Evolutionary conservation across 2,113 vertebrate species (phyloP).

Genomic region (Vulpes ferrilata): DNA sequence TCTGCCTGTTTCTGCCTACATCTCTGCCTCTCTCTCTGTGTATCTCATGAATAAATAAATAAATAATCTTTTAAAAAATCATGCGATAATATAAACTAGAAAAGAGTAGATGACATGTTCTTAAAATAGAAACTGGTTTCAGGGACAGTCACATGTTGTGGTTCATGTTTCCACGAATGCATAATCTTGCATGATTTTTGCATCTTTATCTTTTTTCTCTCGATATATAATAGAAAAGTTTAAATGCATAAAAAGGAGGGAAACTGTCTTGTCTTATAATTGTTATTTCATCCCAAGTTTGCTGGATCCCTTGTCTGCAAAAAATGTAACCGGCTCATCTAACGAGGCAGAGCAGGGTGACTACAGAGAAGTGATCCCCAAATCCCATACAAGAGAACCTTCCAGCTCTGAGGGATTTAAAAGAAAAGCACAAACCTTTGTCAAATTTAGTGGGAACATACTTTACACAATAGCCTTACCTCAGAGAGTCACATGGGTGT

Average conservation of each 20-base stretch:
- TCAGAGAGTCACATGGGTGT: not conserved
- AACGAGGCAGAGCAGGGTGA: not conserved
- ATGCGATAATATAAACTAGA: not conserved
- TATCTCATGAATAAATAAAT: too few species aligned
- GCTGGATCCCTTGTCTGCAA: not conserved
- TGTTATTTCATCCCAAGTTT: not conserved
- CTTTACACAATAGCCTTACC: not conserved
- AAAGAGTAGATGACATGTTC: not conserved
- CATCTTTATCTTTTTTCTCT: not conserved
- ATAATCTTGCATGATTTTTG: not conserved
- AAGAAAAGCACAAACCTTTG: not conserved
- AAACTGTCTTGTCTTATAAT: not conserved
- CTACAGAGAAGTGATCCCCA: not conserved
- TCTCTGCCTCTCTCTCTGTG: too few species aligned
- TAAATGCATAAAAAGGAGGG: not conserved
- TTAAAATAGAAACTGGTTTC: not conserved
- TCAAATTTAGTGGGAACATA: not conserved
- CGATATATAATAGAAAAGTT: not conserved
- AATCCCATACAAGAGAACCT: not conserved
- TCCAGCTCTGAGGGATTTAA: not conserved
- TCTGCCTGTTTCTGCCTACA: too few species aligned
- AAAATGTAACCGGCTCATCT: not conserved
- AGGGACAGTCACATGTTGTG: accelerated
- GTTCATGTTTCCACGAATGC: not conserved
- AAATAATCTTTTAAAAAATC: too few species aligned